These are phyloP conservation scores for Pachypanchax playfairii DNA, from an alignment of 2,113 vertebrate species.

Conservation along the genomic window DNA sequence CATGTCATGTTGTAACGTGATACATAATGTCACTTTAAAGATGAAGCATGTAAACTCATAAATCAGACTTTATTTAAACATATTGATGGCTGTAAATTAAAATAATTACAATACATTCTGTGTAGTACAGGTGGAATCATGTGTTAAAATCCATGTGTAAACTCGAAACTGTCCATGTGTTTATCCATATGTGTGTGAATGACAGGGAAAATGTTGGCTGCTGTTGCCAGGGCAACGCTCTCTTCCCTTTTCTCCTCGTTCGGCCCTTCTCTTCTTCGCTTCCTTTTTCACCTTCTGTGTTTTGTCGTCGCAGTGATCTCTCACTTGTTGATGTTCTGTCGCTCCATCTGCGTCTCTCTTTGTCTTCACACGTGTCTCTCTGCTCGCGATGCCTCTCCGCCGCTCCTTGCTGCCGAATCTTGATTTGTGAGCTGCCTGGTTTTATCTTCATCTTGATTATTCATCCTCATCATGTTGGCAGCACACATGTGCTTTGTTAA, in stretches of 20 bases:
- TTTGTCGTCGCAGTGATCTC: constrained; percentile 60
- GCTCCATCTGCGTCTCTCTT: constrained; percentile 69
- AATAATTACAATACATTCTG: too few relatives aligned
- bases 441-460: constrained; percentile 35
- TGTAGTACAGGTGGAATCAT: too few relatives aligned
- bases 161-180: constrained; percentile 4
- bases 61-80: too few relatives aligned
- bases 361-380: constrained; percentile 35
- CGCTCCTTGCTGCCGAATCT: constrained; percentile 14
- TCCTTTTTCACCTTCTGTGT: constrained; percentile 73
- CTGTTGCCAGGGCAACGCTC: constrained; percentile 77
- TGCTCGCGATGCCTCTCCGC: not conserved
- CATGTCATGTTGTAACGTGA: too few relatives aligned
- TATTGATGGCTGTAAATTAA: too few relatives aligned
- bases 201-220: constrained; percentile 62
- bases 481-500: constrained; percentile 38
- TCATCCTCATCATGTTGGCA: constrained; percentile 32
- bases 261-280: constrained; percentile 69
- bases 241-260: constrained; percentile 58
- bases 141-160: not conserved
- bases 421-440: constrained; percentile 7
- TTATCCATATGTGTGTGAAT: constrained; percentile 12
- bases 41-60: too few relatives aligned
- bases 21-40: too few relatives aligned
- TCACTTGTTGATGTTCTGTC: constrained; percentile 73